Evolutionary conservation across 2,888 invertebrate species (phyloP), one percentile per base, ranked within the genome.

Genomic region (Apoda limacodes): DNA sequence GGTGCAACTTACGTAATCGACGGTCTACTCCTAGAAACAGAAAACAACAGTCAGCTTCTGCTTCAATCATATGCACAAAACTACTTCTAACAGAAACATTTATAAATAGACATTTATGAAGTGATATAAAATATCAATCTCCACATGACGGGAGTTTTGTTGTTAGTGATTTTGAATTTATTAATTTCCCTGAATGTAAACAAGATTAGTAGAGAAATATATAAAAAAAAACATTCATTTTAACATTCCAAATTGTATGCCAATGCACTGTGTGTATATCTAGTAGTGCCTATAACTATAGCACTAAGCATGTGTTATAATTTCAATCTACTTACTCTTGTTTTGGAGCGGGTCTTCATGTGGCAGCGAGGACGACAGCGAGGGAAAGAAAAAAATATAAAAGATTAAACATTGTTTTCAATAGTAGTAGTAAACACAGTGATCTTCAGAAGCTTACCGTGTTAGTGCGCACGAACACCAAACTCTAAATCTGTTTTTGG

Each of bases 261-360:
- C 5, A 58, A 57, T 51, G 48, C 45, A 50, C 52, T 50, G 40
- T 50, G n/a, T n/a, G 48, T 53, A 46, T 52, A 52, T 52, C 55
- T n/a, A n/a, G n/a, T n/a, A n/a, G n/a, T n/a, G n/a, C n/a, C n/a
- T n/a, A n/a, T n/a, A n/a, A n/a, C n/a, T n/a, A 17, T 17, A 53
- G 59, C 65, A 62, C 55, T 45, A 76, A 74, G 76, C 76, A 36
- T 45, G 40, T 43, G 39, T 46, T 48, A 48, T 49, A 43, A 42
- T 28, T 42, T 39, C 32, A 42, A 37, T 37, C 41, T 67, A 86
- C 86, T 86, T 83, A 86, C 86, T 86, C 86, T 78, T 71, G 84
- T 81, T 83, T 86, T 72, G 83, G 84, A 76, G 85, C 85, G 72
- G 84, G 85, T 71, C 85, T 85, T 82, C 82, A 72, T 46, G 65